Percentiles rank a stretch among this genome's conserved stretches.
Evolutionary conservation across 2,797 vertebrate genomes (phyloP).

Genomic region (Coccyzus lansbergi): DNA sequence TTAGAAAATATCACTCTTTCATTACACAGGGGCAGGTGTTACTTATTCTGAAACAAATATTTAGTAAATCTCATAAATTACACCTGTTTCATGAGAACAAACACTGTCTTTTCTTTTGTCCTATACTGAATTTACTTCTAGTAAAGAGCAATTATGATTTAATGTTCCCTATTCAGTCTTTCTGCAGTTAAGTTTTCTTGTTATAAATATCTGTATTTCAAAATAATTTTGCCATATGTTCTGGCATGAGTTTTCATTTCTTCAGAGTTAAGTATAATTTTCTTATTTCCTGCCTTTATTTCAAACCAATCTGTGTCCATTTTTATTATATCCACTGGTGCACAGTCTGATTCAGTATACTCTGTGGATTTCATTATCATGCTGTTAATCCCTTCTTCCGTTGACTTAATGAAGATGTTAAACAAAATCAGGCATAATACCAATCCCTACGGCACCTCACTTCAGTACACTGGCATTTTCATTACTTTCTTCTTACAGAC

Average conservation of each 20-base stretch:
- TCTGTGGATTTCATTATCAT: constrained; percentile 68
- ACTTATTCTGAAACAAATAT: neutral
- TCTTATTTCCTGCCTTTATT: constrained; percentile 44
- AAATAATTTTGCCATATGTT: constrained; percentile 35
- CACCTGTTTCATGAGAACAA: neutral
- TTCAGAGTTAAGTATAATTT: neutral
- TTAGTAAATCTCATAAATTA: neutral
- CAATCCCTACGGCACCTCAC: constrained; percentile 30
- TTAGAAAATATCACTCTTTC: neutral
- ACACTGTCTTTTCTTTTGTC: neutral
- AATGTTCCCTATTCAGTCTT: neutral
- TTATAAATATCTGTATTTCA: constrained; percentile 17
- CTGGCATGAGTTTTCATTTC: constrained; percentile 29
- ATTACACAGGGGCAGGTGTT: neutral
- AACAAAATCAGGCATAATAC: constrained; percentile 63
- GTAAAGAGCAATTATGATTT: neutral
- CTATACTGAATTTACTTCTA: neutral
- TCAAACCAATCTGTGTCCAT: constrained; percentile 29
- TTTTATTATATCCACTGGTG: constrained; percentile 47
- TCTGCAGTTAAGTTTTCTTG: neutral
- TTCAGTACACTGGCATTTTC: constrained; percentile 44
- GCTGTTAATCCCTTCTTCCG: constrained; percentile 62
- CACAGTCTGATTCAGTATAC: constrained; percentile 45
- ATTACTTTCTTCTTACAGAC: constrained; percentile 36
- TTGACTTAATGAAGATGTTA: constrained; percentile 72